Evolutionary conservation across 2,797 vertebrate species (phyloP), one percentile per base, ranked within the genome.

Genomic region (Micropoecilia bifurca): DNA sequence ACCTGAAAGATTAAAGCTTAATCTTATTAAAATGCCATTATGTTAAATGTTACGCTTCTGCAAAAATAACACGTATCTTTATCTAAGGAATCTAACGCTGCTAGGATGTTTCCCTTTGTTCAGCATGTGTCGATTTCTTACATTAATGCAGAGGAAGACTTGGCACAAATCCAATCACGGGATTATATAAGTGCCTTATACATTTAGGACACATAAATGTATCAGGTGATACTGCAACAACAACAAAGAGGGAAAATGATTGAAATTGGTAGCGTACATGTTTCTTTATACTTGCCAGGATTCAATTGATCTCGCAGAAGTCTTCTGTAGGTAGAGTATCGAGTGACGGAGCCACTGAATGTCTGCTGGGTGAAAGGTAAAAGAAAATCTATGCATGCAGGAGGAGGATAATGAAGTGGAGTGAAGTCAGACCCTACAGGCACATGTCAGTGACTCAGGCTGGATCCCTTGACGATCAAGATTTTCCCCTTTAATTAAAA

Each of bases 401-500:
- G 50, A 86, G 80, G 82, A 80, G 88, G 90, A 90, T 91, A 91
- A 93, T 93, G 87, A 93, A 93, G 93, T 33, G 74, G 78, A 88
- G 81, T 83, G 77, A 85, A 92, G 87, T 84, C 78, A 76, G 79
- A 77, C 81, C 91, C 92, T 85, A 36, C 46, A 90, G 89, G 86
- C 88, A 86, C 69, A 73, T 75, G 71, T 76, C 80, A 87, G 83
- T 28, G 83, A 84, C 87, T 88, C 33, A 36, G 83, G 89, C 78
- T 74, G 61, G 74, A 84, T 95, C 93, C 91, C 88, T 73, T 83
- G 90, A 91, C 81, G 90, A 92, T 95, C 92, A 89, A 88, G 85
- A 94, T 87, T 90, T 87, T 85, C 80, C 47, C 76, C 87, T 88
- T 93, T 94, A 95, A 95, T 94, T 95, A 94, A 95, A 95, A 93